Evolutionary conservation across 64 coral and sea anemone species (phyloP).

Genomic region (Catalaphyllia jardinei): DNA sequence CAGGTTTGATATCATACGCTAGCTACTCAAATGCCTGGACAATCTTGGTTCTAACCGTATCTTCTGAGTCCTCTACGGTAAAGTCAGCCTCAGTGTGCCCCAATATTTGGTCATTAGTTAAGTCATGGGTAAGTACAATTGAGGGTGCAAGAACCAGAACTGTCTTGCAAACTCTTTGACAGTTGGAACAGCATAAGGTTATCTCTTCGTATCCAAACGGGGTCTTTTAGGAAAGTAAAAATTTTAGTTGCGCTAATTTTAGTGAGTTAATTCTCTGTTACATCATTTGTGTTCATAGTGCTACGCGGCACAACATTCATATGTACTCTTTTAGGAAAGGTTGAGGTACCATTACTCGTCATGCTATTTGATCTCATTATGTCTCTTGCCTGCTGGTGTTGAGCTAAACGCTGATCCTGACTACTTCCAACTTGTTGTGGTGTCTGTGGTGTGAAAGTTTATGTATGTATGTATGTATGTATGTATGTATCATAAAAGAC

Average conservation of each 20-base stretch:
- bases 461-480: no score
- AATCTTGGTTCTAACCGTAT: not conserved
- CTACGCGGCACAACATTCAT: no score
- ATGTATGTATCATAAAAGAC: not conserved
- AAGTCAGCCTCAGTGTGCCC: constrained; percentile 1
- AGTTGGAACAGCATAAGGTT: no score
- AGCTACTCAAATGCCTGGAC: not conserved
- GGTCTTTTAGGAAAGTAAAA: not conserved
- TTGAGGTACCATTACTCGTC: not conserved
- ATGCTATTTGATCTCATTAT: constrained; percentile 17
- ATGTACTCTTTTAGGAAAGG: not conserved
- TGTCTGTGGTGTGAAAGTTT: not conserved
- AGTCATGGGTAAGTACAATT: no score
- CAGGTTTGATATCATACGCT: constrained; percentile 2
- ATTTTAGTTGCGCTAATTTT: no score
- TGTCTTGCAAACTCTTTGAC: no score
- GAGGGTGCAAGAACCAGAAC: no score
- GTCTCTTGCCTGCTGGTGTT: constrained; percentile 18
- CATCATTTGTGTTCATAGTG: no score
- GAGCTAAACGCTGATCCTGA: not conserved
- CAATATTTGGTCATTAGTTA: constrained; percentile 6
- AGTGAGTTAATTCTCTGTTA: no score
- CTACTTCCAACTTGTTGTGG: not conserved
- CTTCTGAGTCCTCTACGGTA: not conserved
- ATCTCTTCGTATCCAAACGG: no score